A percentile compares a stretch with the other conserved stretches of the same genome.
Evolutionary conservation across 2,113 vertebrate genomes (phyloP).

Genomic region (Malurus melanocephalus): DNA sequence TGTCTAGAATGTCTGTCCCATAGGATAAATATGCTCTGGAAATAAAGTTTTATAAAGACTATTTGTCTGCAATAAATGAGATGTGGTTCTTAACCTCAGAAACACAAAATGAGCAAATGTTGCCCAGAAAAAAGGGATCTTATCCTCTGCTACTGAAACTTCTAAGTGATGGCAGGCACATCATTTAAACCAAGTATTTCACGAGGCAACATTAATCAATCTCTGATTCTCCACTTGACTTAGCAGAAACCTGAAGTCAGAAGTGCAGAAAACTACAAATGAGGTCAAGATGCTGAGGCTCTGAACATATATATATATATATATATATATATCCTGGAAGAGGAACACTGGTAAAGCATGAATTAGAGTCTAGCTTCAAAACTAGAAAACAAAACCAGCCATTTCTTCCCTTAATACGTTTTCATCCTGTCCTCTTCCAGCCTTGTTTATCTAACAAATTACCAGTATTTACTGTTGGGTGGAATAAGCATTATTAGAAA

Average conservation of each 20-base stretch:
- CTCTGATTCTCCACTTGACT: constrained; percentile 9
- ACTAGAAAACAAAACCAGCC: background rate
- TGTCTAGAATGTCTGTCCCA: background rate
- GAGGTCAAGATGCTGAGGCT: background rate
- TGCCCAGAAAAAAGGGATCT: background rate
- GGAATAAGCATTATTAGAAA: background rate
- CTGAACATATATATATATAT: background rate
- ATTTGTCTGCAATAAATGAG: background rate
- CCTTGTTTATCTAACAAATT: background rate
- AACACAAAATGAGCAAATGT: background rate
- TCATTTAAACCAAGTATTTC: constrained; percentile 6
- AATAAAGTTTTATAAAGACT: background rate
- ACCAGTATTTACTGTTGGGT: rapidly evolving
- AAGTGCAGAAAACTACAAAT: constrained; percentile 32
- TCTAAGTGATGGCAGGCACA: background rate
- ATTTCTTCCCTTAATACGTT: background rate
- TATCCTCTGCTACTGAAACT: background rate
- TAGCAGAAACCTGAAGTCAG: constrained; percentile 8
- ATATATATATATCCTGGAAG: background rate
- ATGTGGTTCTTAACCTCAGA: background rate
- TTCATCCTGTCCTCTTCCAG: background rate
- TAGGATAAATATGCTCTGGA: background rate
- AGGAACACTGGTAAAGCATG: background rate
- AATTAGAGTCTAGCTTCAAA: background rate
- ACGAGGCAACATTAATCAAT: background rate